These are phyloP conservation scores for Pseudomugil gertrudae DNA, from an alignment of 2,797 vertebrate species.

Conservation along the genomic window DNA sequence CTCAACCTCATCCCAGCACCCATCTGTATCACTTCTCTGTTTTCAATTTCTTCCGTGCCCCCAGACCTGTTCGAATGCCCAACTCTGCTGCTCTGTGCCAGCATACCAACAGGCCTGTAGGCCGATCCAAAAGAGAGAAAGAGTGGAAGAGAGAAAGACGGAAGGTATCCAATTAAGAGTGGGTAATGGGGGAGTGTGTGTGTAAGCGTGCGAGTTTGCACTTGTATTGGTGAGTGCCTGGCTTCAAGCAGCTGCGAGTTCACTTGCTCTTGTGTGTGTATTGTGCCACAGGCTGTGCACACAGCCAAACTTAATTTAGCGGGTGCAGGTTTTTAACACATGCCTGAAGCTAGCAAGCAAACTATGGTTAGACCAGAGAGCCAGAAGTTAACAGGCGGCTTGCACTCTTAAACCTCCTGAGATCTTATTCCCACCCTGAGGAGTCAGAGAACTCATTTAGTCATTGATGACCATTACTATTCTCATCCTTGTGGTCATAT, in stretches of 20 bases:
- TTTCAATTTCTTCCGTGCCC: constrained; percentile 74
- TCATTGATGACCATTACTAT: constrained; percentile 77
- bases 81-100: constrained; percentile 65
- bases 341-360: constrained; percentile 73
- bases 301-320: constrained; percentile 82
- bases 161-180: constrained; percentile 80
- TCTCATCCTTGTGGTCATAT: constrained; percentile 76
- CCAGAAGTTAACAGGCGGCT: constrained; percentile 74
- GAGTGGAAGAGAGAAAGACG: constrained; percentile 57
- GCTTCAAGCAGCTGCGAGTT: constrained; percentile 59
- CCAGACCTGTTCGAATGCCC: constrained; percentile 60
- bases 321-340: constrained; percentile 73
- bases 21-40: constrained; percentile 58
- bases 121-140: constrained; percentile 69
- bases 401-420: constrained; percentile 67
- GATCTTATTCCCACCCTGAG: constrained; percentile 58
- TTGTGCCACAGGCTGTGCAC: constrained; percentile 77
- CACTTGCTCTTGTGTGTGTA: constrained; percentile 49
- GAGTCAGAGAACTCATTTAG: constrained; percentile 75
- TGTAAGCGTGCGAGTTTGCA: constrained; percentile 19
- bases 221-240: constrained; percentile 51
- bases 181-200: constrained; percentile 76
- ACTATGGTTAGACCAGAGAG: constrained; percentile 68
- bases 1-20: constrained; percentile 59
- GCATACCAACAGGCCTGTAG: constrained; percentile 66